Percentiles rank a stretch among this genome's conserved stretches.
Conservation (phyloP, 2,888 invertebrate genomes). For the Hirtodrosophila confusa region DNA sequence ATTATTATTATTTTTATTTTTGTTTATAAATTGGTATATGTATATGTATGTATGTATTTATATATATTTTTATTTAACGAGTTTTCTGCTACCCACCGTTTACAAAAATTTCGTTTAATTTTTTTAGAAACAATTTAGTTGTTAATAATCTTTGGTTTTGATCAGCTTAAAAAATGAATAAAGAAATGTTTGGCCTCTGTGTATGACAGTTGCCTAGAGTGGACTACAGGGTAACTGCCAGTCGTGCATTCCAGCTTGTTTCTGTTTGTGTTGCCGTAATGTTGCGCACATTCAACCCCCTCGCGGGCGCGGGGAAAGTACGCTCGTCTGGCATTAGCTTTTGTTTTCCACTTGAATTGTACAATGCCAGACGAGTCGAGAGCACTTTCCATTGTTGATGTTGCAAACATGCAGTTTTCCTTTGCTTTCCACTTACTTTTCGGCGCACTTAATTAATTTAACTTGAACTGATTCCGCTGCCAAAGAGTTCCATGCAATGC, state of each 20-base stretch:
- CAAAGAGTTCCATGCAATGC: conserved; percentile 48
- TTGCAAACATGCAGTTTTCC: conserved; percentile 47
- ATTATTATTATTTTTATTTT: no score
- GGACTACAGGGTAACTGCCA: no score
- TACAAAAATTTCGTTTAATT: no score
- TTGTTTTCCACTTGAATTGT: conserved; percentile 70
- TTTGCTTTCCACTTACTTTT: conserved; percentile 50
- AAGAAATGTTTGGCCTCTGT: no score
- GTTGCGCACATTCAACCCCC: conserved; percentile 54
- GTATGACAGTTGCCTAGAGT: no score
- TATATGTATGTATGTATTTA: no score
- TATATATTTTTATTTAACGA: no score
- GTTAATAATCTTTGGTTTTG: no score
- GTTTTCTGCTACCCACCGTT: no score
- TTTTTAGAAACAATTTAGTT: no score
- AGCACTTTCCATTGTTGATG: conserved; percentile 65
- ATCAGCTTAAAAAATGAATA: no score
- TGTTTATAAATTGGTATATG: no score
- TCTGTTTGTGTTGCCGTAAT: conserved; percentile 3
- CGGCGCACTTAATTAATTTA: conserved; percentile 60
- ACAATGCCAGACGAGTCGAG: conserved; percentile 26
- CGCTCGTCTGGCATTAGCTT: conserved; percentile 55
- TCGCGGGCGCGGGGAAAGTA: conserved; percentile 19
- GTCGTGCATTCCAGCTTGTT: neutral
- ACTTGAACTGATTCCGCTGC: conserved; percentile 44